phyloP scores from a whole-genome alignment of 2,797 vertebrate species.

The Erpetoichthys calabaricus region DNA sequence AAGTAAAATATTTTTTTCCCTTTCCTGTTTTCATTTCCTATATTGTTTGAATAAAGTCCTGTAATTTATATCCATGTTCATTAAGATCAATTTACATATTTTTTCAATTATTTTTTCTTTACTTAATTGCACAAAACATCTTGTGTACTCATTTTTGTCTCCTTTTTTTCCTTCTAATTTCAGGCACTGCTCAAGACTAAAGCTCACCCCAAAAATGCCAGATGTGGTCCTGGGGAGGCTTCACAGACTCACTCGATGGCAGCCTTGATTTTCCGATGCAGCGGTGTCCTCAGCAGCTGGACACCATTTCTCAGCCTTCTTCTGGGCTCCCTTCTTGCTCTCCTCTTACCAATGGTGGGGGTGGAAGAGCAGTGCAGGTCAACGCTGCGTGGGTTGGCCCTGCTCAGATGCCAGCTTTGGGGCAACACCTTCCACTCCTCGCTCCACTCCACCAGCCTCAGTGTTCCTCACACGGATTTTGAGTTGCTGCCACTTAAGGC shows the following conservation, averaged over 20 bases:
- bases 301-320: slow-evolving; percentile 52
- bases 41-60: too few relatives aligned
- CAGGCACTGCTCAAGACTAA: too few relatives aligned
- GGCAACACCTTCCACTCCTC: slow-evolving; percentile 20
- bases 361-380: slow-evolving; percentile 59
- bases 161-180: too few relatives aligned
- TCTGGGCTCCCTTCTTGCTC: slow-evolving; percentile 56
- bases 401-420: slow-evolving; percentile 56
- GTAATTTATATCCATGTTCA: too few relatives aligned
- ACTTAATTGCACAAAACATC: too few relatives aligned
- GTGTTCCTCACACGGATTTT: slow-evolving; percentile 54
- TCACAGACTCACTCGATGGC: slow-evolving; percentile 31
- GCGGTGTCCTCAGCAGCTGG: slow-evolving; percentile 47
- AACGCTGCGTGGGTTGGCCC: slow-evolving; percentile 50
- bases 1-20: too few relatives aligned
- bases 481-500: slow-evolving; percentile 59
- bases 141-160: too few relatives aligned
- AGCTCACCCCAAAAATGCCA: too few relatives aligned
- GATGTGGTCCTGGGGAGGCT: too few relatives aligned
- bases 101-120: too few relatives aligned
- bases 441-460: slow-evolving; percentile 65
- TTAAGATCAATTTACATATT: too few relatives aligned
- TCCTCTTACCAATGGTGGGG: slow-evolving; percentile 60
- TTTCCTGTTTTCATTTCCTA: too few relatives aligned
- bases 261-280: slow-evolving; percentile 33